A percentile compares a stretch with the other conserved stretches of the same genome.
Evolutionary conservation across 2,888 invertebrate genomes (phyloP).

Genomic region (Lypha dubia): DNA sequence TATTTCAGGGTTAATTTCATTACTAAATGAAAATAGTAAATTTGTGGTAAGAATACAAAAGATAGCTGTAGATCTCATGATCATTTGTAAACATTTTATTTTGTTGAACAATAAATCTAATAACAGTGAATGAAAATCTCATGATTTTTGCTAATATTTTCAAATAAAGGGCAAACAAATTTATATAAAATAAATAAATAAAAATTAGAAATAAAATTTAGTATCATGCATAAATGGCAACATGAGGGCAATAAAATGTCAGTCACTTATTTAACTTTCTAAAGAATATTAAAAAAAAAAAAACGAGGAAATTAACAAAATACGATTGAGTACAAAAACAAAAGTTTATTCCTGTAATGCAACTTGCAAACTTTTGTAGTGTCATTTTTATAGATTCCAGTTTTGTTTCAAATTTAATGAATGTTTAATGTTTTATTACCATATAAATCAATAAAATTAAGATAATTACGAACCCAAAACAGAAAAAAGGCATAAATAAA

Average conservation of each 20-base stretch:
- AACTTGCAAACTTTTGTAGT: conserved; percentile 14
- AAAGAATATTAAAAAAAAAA: conserved; percentile 25
- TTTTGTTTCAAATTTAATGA: conserved; percentile 14
- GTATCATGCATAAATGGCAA: not conserved
- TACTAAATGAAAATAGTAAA: too few relatives aligned
- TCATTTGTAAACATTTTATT: too few relatives aligned
- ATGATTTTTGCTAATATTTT: too few relatives aligned
- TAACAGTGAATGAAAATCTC: too few relatives aligned
- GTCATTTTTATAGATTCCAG: conserved; percentile 2
- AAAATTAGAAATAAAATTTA: too few relatives aligned
- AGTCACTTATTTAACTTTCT: conserved; percentile 12
- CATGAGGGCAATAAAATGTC: not conserved
- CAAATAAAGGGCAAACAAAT: not conserved
- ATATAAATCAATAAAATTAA: conserved; percentile 40
- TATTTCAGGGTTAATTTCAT: too few relatives aligned
- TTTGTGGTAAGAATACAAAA: too few relatives aligned
- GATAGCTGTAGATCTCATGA: too few relatives aligned
- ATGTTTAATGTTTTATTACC: not conserved
- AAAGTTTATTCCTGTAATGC: not conserved
- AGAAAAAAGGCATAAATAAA: not conserved
- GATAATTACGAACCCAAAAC: not conserved
- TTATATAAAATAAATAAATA: not conserved
- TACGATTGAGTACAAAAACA: not conserved
- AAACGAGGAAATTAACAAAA: not conserved
- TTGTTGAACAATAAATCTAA: too few relatives aligned